Evolutionary conservation across 2,888 invertebrate species (phyloP), one percentile per base, ranked within the genome.

Genomic region (Oscheius sp.): DNA sequence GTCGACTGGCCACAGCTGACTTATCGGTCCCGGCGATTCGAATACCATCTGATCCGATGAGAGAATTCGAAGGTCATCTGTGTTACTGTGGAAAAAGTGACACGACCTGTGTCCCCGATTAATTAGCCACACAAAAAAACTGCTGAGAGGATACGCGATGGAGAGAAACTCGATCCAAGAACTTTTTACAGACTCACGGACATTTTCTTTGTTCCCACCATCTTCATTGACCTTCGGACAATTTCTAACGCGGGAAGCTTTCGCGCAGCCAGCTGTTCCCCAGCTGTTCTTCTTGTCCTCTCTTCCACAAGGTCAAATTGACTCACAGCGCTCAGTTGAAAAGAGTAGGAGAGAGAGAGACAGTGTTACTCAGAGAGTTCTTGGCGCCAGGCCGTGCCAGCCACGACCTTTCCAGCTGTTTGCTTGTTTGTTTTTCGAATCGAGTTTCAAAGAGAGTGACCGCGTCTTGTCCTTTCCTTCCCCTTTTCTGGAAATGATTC

Each of bases 361-460:
- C 42, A 60, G 35, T 29, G n/a, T 33, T 60, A 32, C 10, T 37
- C 63, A 50, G 53, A 29, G 63, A 42, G 42, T 42, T 42, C 42
- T 50, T 29, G 48, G 63, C 50, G 48, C 63, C 50, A 63, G 63
- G 63, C 63, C 13, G 63, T 63, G 48, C 63, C 63, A 63, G 47
- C 29, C 63, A 29, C 29, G 48, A 63, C 48, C 42, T 42, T 42
- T 7, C 48, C 63, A 63, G 63, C 63, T 63, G 63, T 63, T 63
- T 48, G 47, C 29, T 5, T 68, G 35, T 68, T 68, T 68, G 51
- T 68, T 68, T 55, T 42, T 53, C 37, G 68, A 68, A 68, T 53
- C 68, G 68, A 51, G 63, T 63, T 63, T 63, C 63, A 63, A 63
- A 42, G n/a, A 60, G 42, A 60, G 63, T 63, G 63, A 63, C 63